Evolutionary conservation across 2,113 vertebrate genomes (phyloP), one percentile per base, ranked within the genome.

Genomic region (Odocoileus virginianus): DNA sequence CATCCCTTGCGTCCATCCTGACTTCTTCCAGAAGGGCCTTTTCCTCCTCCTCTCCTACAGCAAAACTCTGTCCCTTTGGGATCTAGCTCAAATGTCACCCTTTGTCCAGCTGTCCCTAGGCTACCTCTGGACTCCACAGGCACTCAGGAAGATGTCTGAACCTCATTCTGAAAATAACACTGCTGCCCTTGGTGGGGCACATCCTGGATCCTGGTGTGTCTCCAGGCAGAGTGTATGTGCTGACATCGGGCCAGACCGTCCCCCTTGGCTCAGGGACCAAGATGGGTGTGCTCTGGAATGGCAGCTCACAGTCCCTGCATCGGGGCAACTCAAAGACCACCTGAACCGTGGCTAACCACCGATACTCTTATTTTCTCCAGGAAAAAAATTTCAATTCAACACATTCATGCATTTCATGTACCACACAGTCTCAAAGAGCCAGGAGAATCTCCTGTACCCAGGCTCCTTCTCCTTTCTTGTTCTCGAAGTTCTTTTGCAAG

Each of bases 61-160:
- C 4, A 36, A 28, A 60, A 36, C 45, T 61, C 67, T 47, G 8
- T 8, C 55, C 40, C 64, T 27, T 50, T 12, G 4, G 16, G 78
- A 1, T 52, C 43, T 21, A 28, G 23, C 30, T 67, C 45, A 8
- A 7, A 6, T 0, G 10, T 21, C 2, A 19, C 33, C 47, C 60
- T 33, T 19, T 45, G 54, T 55, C 40, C 57, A 33, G 36, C 19
- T 23, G 55, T 30, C 54, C 6, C 0, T 13, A 33, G 52, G 79
- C 40, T 50, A 21, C 54, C 47, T 11, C 36, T 23, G 47, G 60
- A 14, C 50, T 3, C n/a, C 50, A 1, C 61, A 1, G 55, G 8
- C 74, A 78, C 54, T 19, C 78, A 7, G 0, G 3, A 3, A 15
- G 1, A 33, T 0, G 0, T 19, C 28, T 27, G 10, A 28, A 21